phyloP scores from a whole-genome alignment of 2,113 vertebrate species.

The Syngnathus typhle region DNA sequence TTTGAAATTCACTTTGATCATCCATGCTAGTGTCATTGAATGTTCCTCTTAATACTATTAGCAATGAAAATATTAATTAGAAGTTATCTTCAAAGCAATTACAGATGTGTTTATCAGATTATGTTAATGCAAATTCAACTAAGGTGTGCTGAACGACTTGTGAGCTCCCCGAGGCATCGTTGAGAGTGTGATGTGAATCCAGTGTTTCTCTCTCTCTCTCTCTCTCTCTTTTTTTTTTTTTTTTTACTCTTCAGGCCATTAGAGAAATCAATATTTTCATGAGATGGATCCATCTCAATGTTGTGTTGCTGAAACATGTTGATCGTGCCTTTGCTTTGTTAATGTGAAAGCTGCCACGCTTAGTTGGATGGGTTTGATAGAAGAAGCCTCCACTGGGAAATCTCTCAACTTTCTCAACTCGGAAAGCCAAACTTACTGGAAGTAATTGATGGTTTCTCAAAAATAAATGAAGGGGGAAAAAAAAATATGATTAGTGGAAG shows the following conservation, averaged over 20 bases:
- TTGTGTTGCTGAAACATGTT: slow-evolving; percentile 54
- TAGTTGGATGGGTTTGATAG: slow-evolving; percentile 53
- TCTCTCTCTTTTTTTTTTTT: background rate
- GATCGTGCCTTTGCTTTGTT: slow-evolving; percentile 44
- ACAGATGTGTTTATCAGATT: slow-evolving; percentile 40
- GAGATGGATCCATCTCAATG: slow-evolving; percentile 39
- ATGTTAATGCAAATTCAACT: slow-evolving; percentile 39
- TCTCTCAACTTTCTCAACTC: slow-evolving; percentile 20
- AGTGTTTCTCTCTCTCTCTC: background rate
- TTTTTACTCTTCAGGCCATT: slow-evolving; percentile 23
- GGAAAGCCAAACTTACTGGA: slow-evolving; percentile 28
- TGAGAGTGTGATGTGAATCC: slow-evolving; percentile 22
- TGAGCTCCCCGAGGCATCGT: slow-evolving; percentile 26
- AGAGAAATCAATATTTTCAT: slow-evolving; percentile 59
- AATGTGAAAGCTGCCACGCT: slow-evolving; percentile 48
- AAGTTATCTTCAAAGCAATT: slow-evolving; percentile 27
- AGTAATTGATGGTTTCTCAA: slow-evolving; percentile 36
- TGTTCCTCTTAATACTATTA: slow-evolving; percentile 7
- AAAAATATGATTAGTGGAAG: background rate
- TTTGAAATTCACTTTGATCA: slow-evolving; percentile 9
- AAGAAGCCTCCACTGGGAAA: slow-evolving; percentile 35
- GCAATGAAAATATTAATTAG: slow-evolving; percentile 19
- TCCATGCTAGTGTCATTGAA: slow-evolving; percentile 22
- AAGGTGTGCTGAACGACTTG: slow-evolving; percentile 26
- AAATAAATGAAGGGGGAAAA: slow-evolving; percentile 8